Evolutionary conservation across 2,888 invertebrate genomes (phyloP).

Genomic region (Oligia strigilis): DNA sequence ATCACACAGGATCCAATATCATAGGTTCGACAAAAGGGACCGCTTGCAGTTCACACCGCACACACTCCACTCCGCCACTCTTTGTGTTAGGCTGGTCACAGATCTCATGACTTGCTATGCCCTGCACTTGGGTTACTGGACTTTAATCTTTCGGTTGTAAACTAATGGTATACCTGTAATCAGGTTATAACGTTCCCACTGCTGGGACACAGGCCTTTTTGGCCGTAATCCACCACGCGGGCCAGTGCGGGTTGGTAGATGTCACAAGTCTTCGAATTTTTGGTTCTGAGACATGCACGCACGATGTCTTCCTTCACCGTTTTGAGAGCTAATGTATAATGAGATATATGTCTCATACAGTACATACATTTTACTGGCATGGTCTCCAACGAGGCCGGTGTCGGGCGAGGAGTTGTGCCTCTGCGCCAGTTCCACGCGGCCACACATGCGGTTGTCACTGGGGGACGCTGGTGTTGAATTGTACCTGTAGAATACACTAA

Average conservation of each 20-base stretch:
- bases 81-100: neutral
- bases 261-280: too few relatives aligned
- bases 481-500: conserved; percentile 76
- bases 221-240: too few relatives aligned
- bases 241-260: too few relatives aligned
- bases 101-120: neutral
- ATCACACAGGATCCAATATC: neutral
- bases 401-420: conserved; percentile 89
- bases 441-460: conserved; percentile 81
- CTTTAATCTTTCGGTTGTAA: neutral
- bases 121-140: neutral
- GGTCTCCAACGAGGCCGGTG: conserved; percentile 82
- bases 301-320: neutral
- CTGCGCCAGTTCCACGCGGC: conserved; percentile 84
- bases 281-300: neutral
- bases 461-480: conserved; percentile 90
- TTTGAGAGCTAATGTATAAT: neutral
- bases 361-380: conserved; percentile 83
- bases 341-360: too few relatives aligned
- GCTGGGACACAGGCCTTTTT: too few relatives aligned
- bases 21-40: neutral
- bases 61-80: neutral
- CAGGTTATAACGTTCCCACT: too few relatives aligned
- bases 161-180: too few relatives aligned
- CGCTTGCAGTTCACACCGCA: neutral